Evolutionary conservation across 2,113 vertebrate species (phyloP).

Genomic region (Bubalus kerabau): DNA sequence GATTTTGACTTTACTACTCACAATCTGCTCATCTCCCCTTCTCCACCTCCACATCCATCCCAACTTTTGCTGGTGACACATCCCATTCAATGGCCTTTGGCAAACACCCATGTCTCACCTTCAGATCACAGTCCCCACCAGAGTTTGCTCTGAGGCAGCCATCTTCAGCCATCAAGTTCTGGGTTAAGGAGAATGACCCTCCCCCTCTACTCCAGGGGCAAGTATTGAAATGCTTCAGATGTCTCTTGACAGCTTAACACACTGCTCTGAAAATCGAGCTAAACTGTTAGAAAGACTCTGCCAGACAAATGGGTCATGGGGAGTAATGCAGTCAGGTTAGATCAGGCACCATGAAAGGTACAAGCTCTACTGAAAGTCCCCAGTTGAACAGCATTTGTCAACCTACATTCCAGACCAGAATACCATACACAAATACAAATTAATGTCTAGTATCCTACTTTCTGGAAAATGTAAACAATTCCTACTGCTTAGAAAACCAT

Average conservation of each 20-base stretch:
- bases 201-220: neutral
- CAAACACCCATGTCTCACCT: neutral
- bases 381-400: neutral
- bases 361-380: neutral
- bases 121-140: neutral
- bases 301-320: neutral
- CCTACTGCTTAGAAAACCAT: neutral
- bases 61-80: neutral
- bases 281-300: neutral
- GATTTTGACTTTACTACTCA: neutral
- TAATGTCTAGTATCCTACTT: neutral
- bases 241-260: neutral
- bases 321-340: neutral
- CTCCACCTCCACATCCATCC: neutral
- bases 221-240: neutral
- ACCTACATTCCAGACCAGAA: neutral
- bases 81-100: neutral
- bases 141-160: neutral
- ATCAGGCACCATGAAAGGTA: neutral
- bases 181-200: neutral
- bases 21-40: neutral
- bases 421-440: neutral
- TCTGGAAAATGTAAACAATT: neutral
- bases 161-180: neutral
- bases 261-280: neutral